These are phyloP conservation scores for Plebejus melissa DNA, from an alignment of 2,888 invertebrate species.

Conservation along the genomic window DNA sequence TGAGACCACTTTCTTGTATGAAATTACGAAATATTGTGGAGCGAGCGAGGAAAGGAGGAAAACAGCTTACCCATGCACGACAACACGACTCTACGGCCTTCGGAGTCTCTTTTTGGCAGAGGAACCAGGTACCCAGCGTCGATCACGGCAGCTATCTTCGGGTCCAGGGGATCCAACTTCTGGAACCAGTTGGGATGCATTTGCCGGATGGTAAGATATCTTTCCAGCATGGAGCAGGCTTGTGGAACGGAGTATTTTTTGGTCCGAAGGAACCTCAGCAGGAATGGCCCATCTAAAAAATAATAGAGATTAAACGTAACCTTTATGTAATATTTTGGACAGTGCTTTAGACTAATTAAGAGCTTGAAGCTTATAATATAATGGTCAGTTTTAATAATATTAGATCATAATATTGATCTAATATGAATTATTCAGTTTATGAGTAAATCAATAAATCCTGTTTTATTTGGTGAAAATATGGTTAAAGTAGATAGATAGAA, in stretches of 20 bases:
- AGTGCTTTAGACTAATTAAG: too few relatives aligned
- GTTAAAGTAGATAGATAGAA: too few relatives aligned
- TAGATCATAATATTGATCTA: too few relatives aligned
- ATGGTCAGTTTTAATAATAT: too few relatives aligned
- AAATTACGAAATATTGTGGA: background rate
- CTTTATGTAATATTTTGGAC: too few relatives aligned
- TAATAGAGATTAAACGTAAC: too few relatives aligned
- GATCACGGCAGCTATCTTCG: slow-evolving; percentile 88
- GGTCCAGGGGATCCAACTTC: slow-evolving; percentile 88
- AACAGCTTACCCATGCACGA: slow-evolving; percentile 84
- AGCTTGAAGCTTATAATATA: too few relatives aligned
- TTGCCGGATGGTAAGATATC: slow-evolving; percentile 91
- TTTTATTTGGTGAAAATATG: too few relatives aligned
- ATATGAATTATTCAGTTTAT: too few relatives aligned
- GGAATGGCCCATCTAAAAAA: slow-evolving; percentile 84
- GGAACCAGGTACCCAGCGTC: slow-evolving; percentile 89
- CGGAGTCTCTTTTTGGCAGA: slow-evolving; percentile 84
- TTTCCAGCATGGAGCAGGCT: slow-evolving; percentile 92
- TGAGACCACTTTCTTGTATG: background rate
- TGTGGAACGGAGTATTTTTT: slow-evolving; percentile 92
- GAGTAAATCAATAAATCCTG: too few relatives aligned
- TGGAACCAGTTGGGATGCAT: slow-evolving; percentile 92
- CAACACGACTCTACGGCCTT: slow-evolving; percentile 88
- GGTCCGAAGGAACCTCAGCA: slow-evolving; percentile 90
- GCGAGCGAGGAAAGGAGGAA: slow-evolving; percentile 20